Conservation (phyloP, 2,888 invertebrate species). For the Dasypolia templi region DNA sequence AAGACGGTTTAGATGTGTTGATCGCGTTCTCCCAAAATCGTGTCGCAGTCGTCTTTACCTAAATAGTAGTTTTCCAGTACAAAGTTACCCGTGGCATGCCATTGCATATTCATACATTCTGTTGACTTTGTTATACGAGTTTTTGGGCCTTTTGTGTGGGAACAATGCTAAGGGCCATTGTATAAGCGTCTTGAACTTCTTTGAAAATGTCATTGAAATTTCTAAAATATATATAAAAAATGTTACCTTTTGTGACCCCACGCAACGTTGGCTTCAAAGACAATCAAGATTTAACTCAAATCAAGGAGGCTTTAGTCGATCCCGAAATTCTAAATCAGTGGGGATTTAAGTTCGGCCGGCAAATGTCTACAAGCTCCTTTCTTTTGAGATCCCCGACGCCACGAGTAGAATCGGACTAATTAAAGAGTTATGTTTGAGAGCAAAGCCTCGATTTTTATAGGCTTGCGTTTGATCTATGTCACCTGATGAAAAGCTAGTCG, state of each 20-base stretch:
- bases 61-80: constrained; percentile 36
- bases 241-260: constrained; percentile 21
- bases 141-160: constrained; percentile 58
- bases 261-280: not conserved
- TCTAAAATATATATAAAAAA: constrained; percentile 33
- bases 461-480: constrained; percentile 8
- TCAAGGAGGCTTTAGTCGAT: constrained; percentile 1
- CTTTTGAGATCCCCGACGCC: not conserved
- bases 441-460: not conserved
- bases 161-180: constrained; percentile 59
- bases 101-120: constrained; percentile 65
- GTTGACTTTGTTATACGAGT: constrained; percentile 57
- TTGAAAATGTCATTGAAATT: constrained; percentile 39
- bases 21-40: not conserved
- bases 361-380: constrained; percentile 20
- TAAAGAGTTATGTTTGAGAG: constrained; percentile 13
- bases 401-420: constrained; percentile 10
- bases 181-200: constrained; percentile 45
- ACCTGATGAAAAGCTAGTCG: not conserved
- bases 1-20: too few species aligned
- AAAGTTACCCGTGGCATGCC: constrained; percentile 51
- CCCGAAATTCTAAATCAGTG: constrained; percentile 18
- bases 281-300: not conserved
- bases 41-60: constrained; percentile 10
- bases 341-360: constrained; percentile 11